Evolutionary conservation across 2,113 vertebrate species (phyloP).

Genomic region (Dicentrarchus labrax): DNA sequence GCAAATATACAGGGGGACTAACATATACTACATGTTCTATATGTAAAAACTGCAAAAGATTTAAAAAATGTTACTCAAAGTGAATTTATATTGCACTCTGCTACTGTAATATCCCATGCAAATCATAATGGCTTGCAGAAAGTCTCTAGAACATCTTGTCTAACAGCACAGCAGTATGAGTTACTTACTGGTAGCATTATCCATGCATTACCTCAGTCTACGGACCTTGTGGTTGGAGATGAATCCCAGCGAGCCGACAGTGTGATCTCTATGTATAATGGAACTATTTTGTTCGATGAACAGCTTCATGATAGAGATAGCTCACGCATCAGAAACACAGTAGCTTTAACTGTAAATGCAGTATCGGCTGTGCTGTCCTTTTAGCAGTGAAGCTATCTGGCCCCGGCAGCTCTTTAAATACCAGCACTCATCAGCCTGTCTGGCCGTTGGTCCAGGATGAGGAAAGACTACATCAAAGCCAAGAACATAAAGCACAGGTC

Average conservation of each 20-base stretch:
- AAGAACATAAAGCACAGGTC: constrained; percentile 28
- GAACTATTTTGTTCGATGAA: neutral
- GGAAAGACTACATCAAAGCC: constrained; percentile 32
- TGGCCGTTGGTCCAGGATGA: constrained; percentile 26
- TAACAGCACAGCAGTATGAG: neutral
- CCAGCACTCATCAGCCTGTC: constrained; percentile 64
- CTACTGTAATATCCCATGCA: neutral
- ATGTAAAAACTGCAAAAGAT: neutral
- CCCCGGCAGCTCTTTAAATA: constrained; percentile 62
- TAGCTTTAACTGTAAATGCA: constrained; percentile 34
- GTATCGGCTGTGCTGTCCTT: constrained; percentile 32
- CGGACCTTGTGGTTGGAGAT: neutral
- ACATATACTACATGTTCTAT: neutral
- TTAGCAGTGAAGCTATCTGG: constrained; percentile 38
- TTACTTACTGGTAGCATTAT: constrained; percentile 6
- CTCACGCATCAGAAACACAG: constrained; percentile 12
- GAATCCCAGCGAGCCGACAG: constrained; percentile 7
- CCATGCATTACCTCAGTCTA: constrained; percentile 5
- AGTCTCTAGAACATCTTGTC: neutral
- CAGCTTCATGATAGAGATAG: neutral
- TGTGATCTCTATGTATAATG: neutral
- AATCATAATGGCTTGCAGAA: neutral
- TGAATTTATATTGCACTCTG: neutral
- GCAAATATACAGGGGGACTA: neutral
- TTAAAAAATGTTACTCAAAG: neutral